A percentile compares a stretch with the other conserved stretches of the same genome.
Conservation (phyloP, 2,888 invertebrate species). For the Cryptus viduatorius region DNA sequence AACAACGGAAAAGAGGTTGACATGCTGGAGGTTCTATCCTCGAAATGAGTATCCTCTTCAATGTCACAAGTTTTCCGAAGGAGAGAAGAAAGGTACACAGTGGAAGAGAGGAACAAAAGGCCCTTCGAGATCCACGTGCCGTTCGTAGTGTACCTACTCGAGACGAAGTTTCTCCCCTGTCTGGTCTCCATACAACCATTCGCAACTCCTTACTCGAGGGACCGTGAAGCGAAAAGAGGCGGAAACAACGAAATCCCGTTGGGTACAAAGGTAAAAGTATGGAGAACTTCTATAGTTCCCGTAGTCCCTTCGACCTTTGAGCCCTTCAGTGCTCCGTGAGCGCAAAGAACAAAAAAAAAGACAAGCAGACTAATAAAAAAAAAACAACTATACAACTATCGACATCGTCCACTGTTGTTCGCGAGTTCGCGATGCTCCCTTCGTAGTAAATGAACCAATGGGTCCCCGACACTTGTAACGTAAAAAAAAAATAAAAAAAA, state of each 20-base stretch:
- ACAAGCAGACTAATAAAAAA: constrained; percentile 1
- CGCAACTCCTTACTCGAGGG: constrained; percentile 33
- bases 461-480: neutral
- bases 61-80: constrained; percentile 35
- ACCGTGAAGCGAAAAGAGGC: constrained; percentile 24
- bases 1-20: neutral
- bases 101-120: constrained; percentile 49
- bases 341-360: constrained; percentile 10
- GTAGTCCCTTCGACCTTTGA: constrained; percentile 17
- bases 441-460: neutral
- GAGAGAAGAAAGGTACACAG: neutral
- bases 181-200: neutral
- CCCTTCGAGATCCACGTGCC: constrained; percentile 44
- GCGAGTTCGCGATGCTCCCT: neutral
- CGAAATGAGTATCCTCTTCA: neutral
- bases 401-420: constrained; percentile 24
- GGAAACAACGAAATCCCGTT: constrained; percentile 36
- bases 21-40: neutral
- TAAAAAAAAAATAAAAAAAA: neutral
- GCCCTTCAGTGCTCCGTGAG: constrained; percentile 36
- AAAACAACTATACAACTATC: neutral
- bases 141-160: constrained; percentile 30
- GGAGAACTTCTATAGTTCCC: neutral
- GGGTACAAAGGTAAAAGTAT: constrained; percentile 12
- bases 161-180: constrained; percentile 38